A percentile compares a stretch with the other conserved stretches of the same genome.
Conservation (phyloP, 2,888 invertebrate species). For the Lutraria lutraria region DNA sequence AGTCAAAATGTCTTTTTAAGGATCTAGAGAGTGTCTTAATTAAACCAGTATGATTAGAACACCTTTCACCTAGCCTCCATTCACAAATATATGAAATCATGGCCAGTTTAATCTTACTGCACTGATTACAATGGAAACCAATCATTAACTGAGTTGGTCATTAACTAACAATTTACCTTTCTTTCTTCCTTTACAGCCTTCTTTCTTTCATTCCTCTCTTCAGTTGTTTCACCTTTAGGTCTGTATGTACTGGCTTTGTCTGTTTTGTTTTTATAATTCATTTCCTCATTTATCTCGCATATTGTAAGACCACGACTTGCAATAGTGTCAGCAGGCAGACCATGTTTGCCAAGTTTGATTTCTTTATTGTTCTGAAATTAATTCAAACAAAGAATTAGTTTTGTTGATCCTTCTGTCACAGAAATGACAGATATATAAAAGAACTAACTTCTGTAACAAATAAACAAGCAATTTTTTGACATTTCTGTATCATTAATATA, state of each 20-base stretch:
- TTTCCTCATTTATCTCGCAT: constrained; percentile 79
- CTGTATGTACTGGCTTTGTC: constrained; percentile 81
- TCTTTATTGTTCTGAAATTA: constrained; percentile 38
- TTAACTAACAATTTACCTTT: constrained; percentile 74
- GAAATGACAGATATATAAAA: no score
- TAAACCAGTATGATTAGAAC: not conserved
- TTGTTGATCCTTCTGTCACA: not conserved
- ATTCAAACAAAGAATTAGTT: not conserved
- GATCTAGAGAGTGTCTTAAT: not conserved
- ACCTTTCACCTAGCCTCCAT: not conserved
- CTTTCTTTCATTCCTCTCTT: constrained; percentile 84
- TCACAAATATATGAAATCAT: no score
- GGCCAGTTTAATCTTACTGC: no score
- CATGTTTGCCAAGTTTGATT: constrained; percentile 77
- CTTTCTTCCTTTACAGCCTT: constrained; percentile 84
- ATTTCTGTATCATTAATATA: no score
- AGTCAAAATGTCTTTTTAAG: not conserved
- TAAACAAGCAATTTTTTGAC: no score
- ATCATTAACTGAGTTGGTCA: not conserved
- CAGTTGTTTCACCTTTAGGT: constrained; percentile 82
- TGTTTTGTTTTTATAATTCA: constrained; percentile 65
- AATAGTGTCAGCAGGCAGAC: constrained; percentile 76
- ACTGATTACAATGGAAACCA: no score
- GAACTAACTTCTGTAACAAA: no score
- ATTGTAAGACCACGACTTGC: constrained; percentile 79